These are phyloP conservation scores for Teleogryllus oceanicus DNA, from an alignment of 2,888 invertebrate species.

Conservation along the genomic window DNA sequence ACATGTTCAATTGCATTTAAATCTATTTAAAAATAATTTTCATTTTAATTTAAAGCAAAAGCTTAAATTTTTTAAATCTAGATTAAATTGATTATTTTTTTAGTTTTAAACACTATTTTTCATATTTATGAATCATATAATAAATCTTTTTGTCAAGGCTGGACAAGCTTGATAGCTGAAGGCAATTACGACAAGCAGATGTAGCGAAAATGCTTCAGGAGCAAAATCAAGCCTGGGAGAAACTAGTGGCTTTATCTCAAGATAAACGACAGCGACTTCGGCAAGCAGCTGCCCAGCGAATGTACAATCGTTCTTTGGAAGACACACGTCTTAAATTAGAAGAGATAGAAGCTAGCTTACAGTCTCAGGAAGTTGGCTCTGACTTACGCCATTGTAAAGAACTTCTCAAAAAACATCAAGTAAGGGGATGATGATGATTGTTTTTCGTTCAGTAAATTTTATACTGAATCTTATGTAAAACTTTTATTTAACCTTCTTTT, in stretches of 20 bases:
- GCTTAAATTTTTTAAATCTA: too few species aligned
- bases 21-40: too few species aligned
- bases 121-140: background rate
- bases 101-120: background rate
- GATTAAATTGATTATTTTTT: background rate
- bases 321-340: conserved; percentile 83
- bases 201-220: conserved; percentile 65
- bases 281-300: conserved; percentile 83
- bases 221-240: conserved; percentile 74
- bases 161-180: conserved; percentile 70
- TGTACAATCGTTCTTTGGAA: conserved; percentile 73
- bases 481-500: background rate
- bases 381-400: conserved; percentile 91
- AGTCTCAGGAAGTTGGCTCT: conserved; percentile 77
- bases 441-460: background rate
- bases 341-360: conserved; percentile 76
- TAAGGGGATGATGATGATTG: conserved; percentile 41
- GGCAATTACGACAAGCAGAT: conserved; percentile 67
- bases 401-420: conserved; percentile 83
- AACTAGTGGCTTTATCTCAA: conserved; percentile 63
- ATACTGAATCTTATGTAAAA: too few species aligned
- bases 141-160: conserved; percentile 45
- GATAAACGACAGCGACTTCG: conserved; percentile 70
- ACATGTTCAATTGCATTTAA: too few species aligned
- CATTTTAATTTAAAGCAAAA: too few species aligned